These are phyloP conservation scores for Tenualosa thibaudeaui DNA, from an alignment of 2,797 vertebrate genomes.

Conservation along the genomic window DNA sequence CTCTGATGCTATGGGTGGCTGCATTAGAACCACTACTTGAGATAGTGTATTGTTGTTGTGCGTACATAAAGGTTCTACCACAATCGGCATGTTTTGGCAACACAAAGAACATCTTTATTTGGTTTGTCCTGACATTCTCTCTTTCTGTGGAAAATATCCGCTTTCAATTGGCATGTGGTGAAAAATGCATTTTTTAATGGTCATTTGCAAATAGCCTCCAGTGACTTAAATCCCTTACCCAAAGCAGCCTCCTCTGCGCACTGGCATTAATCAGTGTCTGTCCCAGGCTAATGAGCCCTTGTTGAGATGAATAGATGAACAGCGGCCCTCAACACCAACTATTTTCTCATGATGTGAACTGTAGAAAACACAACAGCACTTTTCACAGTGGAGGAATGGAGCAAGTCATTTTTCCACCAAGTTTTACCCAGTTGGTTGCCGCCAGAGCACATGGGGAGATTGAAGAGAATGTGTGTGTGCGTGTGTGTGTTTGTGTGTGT, in stretches of 20 bases:
- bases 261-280: not conserved
- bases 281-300: not conserved
- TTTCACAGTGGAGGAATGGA: not conserved
- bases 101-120: not conserved
- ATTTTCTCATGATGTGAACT: not conserved
- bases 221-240: not conserved
- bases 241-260: not conserved
- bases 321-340: not conserved
- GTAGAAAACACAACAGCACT: not conserved
- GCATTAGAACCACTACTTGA: not conserved
- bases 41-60: not conserved
- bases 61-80: not conserved
- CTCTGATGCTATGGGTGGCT: not conserved
- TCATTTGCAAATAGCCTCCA: not conserved
- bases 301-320: not conserved
- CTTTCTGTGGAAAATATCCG: not conserved
- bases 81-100: not conserved
- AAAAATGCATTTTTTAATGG: not conserved
- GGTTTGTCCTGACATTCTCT: not conserved
- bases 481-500: not conserved
- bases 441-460: not conserved
- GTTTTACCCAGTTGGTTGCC: slow-evolving; percentile 3
- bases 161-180: not conserved
- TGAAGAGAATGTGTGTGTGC: not conserved
- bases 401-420: not conserved